Percentiles rank a stretch among this genome's conserved stretches.
These are phyloP conservation scores for Xanthorhoe designata DNA, from an alignment of 2,888 invertebrate genomes.

Conservation along the genomic window DNA sequence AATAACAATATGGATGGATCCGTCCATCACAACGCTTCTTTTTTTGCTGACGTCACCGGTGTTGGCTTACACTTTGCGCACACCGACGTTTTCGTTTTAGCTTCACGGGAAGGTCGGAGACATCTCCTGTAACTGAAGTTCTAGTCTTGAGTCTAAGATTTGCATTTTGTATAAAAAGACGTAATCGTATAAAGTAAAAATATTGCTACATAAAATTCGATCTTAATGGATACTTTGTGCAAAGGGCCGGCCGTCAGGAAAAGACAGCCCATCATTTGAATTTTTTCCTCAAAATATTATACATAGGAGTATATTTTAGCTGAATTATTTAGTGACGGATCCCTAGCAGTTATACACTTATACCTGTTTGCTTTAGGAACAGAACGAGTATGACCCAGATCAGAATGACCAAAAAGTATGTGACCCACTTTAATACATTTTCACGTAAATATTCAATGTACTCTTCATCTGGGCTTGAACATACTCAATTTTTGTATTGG, in stretches of 20 bases:
- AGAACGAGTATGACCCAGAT: constrained; percentile 26
- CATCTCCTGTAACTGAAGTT: not conserved
- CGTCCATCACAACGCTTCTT: constrained; percentile 34
- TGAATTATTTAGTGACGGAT: constrained; percentile 32
- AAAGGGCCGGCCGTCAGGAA: constrained; percentile 19
- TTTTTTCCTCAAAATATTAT: constrained; percentile 22
- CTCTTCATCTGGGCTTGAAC: not conserved
- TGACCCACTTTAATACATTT: constrained; percentile 15
- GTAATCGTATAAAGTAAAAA: not conserved
- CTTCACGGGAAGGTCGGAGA: not conserved
- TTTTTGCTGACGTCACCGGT: constrained; percentile 44
- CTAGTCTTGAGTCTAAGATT: not conserved
- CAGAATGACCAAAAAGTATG: constrained; percentile 9
- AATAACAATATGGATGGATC: constrained; percentile 42
- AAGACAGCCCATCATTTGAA: constrained; percentile 28
- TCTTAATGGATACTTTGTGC: constrained; percentile 16
- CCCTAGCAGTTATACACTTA: constrained; percentile 25
- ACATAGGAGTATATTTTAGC: constrained; percentile 22
- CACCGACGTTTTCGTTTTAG: constrained; percentile 25
- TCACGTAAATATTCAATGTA: constrained; percentile 6
- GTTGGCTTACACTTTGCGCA: constrained; percentile 29
- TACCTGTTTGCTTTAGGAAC: constrained; percentile 13
- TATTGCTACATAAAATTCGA: constrained; percentile 7
- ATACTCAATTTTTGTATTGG: not conserved
- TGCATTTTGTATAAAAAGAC: not conserved